These are phyloP conservation scores for Drosophila infuscata DNA, from an alignment of 2,888 invertebrate genomes.

Conservation along the genomic window DNA sequence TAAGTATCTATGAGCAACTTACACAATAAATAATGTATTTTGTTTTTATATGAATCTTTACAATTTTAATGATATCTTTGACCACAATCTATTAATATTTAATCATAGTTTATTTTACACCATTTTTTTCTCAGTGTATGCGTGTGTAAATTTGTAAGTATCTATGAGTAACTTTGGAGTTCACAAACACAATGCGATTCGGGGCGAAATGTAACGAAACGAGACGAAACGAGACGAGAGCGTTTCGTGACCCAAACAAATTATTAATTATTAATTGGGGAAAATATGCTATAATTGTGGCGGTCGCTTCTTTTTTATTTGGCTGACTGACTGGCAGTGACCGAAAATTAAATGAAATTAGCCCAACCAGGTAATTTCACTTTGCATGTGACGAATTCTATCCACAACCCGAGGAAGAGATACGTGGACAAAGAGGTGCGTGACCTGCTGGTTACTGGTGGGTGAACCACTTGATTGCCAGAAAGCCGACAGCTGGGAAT, in stretches of 20 bases:
- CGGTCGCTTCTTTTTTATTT: conserved; percentile 63
- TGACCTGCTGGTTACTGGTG: conserved; percentile 58
- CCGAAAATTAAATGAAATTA: conserved; percentile 83
- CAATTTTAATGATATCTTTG: neutral
- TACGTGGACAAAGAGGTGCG: conserved; percentile 27
- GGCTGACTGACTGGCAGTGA: conserved; percentile 55
- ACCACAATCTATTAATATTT: neutral
- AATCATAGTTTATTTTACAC: neutral
- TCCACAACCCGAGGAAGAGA: conserved; percentile 1
- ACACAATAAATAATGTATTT: too few species aligned
- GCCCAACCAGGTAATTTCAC: conserved; percentile 74
- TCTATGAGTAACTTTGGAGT: conserved; percentile 66
- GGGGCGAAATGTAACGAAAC: conserved; percentile 29
- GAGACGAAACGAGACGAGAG: conserved; percentile 36
- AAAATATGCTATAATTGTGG: conserved; percentile 82
- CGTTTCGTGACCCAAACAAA: conserved; percentile 83
- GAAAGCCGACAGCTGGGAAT: conserved; percentile 80
- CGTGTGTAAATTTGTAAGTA: conserved; percentile 40
- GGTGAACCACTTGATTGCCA: conserved; percentile 80
- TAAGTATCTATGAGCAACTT: neutral
- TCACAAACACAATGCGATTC: conserved; percentile 37
- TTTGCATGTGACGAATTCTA: conserved; percentile 75
- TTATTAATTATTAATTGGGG: conserved; percentile 83
- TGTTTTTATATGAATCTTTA: neutral
- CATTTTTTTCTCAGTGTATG: conserved; percentile 15